A percentile compares a stretch with the other conserved stretches of the same genome.
Evolutionary conservation across 2,888 invertebrate species (phyloP).

Genomic region (Leptinotarsa tumamoca): DNA sequence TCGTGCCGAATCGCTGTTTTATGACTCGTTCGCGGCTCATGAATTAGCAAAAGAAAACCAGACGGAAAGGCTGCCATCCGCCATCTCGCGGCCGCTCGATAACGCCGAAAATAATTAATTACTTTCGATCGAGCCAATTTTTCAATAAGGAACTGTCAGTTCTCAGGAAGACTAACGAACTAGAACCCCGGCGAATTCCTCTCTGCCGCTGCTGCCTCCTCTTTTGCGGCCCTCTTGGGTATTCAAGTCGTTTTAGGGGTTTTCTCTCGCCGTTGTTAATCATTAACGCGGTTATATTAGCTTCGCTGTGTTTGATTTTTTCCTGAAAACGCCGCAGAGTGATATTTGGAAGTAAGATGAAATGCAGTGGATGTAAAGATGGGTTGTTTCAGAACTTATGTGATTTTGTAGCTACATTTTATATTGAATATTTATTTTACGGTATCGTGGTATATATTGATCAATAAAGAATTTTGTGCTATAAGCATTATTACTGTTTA

Average conservation of each 20-base stretch:
- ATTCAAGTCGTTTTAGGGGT: constrained; percentile 50
- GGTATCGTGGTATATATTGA: too few relatives aligned
- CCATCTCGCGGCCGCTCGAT: constrained; percentile 67
- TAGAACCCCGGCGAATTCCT: constrained; percentile 52
- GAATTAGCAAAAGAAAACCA: constrained; percentile 77
- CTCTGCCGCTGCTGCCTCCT: constrained; percentile 28
- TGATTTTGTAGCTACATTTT: too few relatives aligned
- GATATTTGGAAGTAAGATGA: background rate
- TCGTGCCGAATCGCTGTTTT: constrained; percentile 55
- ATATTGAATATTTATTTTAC: too few relatives aligned
- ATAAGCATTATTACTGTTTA: too few relatives aligned
- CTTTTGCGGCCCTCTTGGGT: constrained; percentile 37
- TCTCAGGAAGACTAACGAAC: constrained; percentile 64
- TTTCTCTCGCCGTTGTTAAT: constrained; percentile 45
- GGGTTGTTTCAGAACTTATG: too few relatives aligned
- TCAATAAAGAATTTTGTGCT: too few relatives aligned
- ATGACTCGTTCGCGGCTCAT: constrained; percentile 71
- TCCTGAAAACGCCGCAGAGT: background rate
- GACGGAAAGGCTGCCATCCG: constrained; percentile 55
- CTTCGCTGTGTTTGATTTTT: constrained; percentile 25
- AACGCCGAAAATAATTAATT: constrained; percentile 82
- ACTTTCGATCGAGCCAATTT: constrained; percentile 76
- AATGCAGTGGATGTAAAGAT: too few relatives aligned
- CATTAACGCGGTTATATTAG: constrained; percentile 53
- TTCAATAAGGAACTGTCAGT: constrained; percentile 69